Percentiles rank a stretch among this genome's conserved stretches.
Conservation (phyloP, 2,888 invertebrate genomes). For the Aquatica leii region DNA sequence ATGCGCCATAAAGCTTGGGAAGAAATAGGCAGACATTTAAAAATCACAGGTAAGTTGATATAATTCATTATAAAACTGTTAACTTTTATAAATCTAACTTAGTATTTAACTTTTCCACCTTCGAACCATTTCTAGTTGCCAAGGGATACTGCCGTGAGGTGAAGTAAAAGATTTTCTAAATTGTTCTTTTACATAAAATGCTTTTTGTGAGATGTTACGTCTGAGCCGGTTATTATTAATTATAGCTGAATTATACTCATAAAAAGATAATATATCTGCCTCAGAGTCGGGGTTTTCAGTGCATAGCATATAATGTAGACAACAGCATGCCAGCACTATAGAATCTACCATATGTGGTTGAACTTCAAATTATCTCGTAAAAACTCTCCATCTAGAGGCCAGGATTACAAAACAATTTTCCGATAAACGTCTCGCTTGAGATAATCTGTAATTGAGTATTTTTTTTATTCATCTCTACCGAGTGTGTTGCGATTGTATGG, state of each 20-base stretch:
- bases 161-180: constrained; percentile 2
- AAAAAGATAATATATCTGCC: neutral
- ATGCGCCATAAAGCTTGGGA: constrained; percentile 35
- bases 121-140: constrained; percentile 7
- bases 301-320: constrained; percentile 13
- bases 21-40: constrained; percentile 31
- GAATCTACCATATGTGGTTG: constrained; percentile 3
- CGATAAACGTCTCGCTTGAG: constrained; percentile 15
- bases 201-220: neutral
- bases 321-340: constrained; percentile 3
- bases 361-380: constrained; percentile 7
- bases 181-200: constrained; percentile 2
- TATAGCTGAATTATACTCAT: neutral
- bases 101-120: neutral
- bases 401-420: constrained; percentile 18
- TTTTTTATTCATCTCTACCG: constrained; percentile 14
- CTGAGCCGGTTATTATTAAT: neutral
- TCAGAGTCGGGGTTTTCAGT: constrained; percentile 4
- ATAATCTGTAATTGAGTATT: constrained; percentile 22
- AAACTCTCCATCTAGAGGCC: neutral
- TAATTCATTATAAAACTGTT: neutral
- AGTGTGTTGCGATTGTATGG: constrained; percentile 15
- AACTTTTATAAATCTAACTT: neutral
- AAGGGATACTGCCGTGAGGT: neutral
- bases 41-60: constrained; percentile 33